Evolutionary conservation across 1,140 invertebrate genomes (phyloP), one percentile per base, ranked within the genome.

Genomic region (Cotesia glomerata): DNA sequence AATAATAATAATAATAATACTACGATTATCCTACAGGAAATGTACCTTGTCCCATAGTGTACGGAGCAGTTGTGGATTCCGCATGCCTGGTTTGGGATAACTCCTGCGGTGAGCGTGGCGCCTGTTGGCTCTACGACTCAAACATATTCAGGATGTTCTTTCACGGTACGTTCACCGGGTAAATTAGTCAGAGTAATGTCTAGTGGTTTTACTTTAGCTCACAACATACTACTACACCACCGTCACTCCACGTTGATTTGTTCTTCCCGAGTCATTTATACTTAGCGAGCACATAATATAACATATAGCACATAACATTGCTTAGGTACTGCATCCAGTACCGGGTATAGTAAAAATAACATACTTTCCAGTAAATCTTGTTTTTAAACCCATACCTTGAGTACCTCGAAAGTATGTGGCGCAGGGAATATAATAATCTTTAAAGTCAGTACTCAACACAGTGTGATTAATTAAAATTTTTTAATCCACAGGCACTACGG

Each of bases 1-100:
- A 34, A 18, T 51, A 36, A 64, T 34, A n/a, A 58, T 62, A 36
- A 34, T 18, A 65, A 67, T 14, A 35, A 58, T 58, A 49, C 32
- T 26, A 7, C 4, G 9, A 51, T 54, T 54, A 26, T 52, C 32
- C 18, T 52, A 8, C 77, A 91, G 90, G 90, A 72, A 97, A 97
- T 84, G 95, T 97, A 75, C 95, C 95, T 76, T 97, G 95, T 87
- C 95, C 95, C 13, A 95, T 97, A 79, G 91, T 97, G 75, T 97
- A 97, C 85, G 95, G 95, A 72, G 93, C 94, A 69, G 93, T 97
- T 9, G 94, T 97, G 49, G 96, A 97, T 89, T 95, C 94, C 1
- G 94, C 95, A 0, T 97, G 96, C 87, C 89, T 95, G 2, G 91
- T 96, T 76, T 96, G 95, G 91, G 94, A 96, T 83, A 91, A 90